phyloP scores from a whole-genome alignment of 2,888 invertebrate species.

The Fabriciana adippe region DNA sequence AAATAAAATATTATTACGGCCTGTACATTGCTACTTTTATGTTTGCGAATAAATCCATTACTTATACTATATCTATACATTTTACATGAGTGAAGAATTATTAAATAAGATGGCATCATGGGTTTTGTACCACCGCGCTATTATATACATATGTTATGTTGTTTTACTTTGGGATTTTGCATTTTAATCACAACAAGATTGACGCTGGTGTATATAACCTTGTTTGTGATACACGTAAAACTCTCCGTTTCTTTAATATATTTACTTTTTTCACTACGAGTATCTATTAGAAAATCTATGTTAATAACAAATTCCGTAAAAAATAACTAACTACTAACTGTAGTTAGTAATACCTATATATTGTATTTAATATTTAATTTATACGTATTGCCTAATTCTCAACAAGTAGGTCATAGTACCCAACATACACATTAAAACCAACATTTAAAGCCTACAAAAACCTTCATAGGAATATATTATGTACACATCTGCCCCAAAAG shows the following conservation, averaged over 20 bases:
- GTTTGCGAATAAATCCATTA: slow-evolving; percentile 24
- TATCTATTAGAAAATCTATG: no score
- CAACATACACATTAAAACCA: not conserved
- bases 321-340: no score
- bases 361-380: no score
- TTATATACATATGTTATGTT: no score
- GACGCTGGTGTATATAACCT: not conserved
- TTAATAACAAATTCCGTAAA: no score
- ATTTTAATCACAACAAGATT: no score
- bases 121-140: not conserved
- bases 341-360: no score
- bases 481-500: slow-evolving; percentile 1
- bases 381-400: no score
- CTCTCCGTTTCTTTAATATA: not conserved
- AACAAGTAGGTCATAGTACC: no score
- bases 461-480: not conserved
- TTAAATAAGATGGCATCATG: slow-evolving; percentile 3
- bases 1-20: slow-evolving; percentile 32
- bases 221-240: not conserved
- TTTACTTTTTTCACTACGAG: not conserved
- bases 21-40: slow-evolving; percentile 29
- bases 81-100: not conserved
- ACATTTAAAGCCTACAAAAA: not conserved
- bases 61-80: slow-evolving; percentile 2
- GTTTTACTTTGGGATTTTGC: no score